Evolutionary conservation across 2,113 vertebrate genomes (phyloP).

Genomic region (Centrocercus urophasianus): DNA sequence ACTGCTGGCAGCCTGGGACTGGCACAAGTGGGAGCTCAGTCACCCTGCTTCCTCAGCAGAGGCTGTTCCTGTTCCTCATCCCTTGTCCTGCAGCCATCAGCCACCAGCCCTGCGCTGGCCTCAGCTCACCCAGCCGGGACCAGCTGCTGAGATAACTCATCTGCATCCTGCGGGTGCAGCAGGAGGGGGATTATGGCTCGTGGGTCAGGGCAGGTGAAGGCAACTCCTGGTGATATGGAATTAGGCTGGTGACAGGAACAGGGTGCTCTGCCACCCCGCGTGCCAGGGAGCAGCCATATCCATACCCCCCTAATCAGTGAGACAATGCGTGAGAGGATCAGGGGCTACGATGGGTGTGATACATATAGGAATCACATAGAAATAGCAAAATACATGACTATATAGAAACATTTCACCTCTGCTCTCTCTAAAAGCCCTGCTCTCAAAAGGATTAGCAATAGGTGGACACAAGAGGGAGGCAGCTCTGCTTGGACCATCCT

Average conservation of each 20-base stretch:
- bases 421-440: not conserved
- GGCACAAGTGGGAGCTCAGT: no score
- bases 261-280: not conserved
- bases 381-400: not conserved
- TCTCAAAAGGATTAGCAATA: not conserved
- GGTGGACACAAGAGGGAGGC: not conserved
- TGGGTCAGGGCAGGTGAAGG: constrained; percentile 38
- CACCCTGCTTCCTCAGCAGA: not conserved
- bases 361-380: not conserved
- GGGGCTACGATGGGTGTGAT: not conserved
- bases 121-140: not conserved
- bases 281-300: not conserved
- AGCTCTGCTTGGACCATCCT: not conserved
- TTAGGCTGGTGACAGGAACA: not conserved
- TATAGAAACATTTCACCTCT: not conserved
- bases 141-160: not conserved
- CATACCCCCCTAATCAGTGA: not conserved
- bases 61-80: not conserved
- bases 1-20: not conserved
- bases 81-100: not conserved
- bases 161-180: constrained; percentile 33
- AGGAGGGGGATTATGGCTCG: constrained; percentile 11
- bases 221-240: not conserved
- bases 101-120: not conserved
- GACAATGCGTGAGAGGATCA: not conserved